phyloP scores from a whole-genome alignment of 2,113 vertebrate species.

The Labrus mixtus region DNA sequence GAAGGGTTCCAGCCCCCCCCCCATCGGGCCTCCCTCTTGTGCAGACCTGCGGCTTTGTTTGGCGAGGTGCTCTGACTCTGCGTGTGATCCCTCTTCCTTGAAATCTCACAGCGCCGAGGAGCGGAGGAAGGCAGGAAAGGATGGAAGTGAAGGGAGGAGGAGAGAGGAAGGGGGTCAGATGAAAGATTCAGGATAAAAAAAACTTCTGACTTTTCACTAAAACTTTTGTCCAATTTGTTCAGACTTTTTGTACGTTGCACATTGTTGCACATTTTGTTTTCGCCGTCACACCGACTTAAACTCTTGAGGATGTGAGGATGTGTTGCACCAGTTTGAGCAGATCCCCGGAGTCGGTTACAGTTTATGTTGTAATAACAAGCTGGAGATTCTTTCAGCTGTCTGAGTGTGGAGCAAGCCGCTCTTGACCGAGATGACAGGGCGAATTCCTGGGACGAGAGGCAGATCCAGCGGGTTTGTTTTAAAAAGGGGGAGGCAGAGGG shows the following conservation, averaged over 20 bases:
- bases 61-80: constrained; percentile 9
- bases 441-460: constrained; percentile 46
- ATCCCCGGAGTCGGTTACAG: neutral
- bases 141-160: neutral
- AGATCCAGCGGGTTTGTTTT: constrained; percentile 50
- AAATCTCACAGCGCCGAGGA: neutral
- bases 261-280: neutral
- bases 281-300: neutral
- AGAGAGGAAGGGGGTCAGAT: neutral
- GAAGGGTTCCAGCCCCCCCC: neutral
- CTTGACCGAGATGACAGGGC: constrained; percentile 33
- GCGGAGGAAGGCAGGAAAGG: constrained; percentile 21
- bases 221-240: neutral
- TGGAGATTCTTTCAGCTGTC: constrained; percentile 3
- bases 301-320: neutral
- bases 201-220: neutral
- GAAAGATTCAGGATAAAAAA: neutral
- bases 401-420: constrained; percentile 26
- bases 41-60: neutral
- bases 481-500: neutral
- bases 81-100: constrained; percentile 25
- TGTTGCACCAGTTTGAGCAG: neutral
- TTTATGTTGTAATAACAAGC: constrained; percentile 24
- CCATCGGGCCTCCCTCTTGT: neutral
- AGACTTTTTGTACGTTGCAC: neutral